Evolutionary conservation across 2,797 vertebrate genomes (phyloP).

Genomic region (Phaenicophaeus curvirostris): DNA sequence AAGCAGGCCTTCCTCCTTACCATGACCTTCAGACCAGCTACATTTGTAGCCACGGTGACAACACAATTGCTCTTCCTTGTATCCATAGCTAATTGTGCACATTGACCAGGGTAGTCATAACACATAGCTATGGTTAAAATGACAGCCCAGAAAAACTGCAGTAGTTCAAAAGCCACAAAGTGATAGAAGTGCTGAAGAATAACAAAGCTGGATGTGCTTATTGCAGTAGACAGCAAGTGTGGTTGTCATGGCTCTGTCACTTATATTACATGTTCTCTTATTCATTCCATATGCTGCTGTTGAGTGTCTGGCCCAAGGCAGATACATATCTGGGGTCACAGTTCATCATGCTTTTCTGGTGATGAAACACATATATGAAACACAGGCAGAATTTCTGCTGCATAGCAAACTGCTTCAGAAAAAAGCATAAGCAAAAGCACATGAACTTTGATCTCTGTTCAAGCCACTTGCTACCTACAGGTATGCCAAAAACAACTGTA

Average conservation of each 20-base stretch:
- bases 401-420: background rate
- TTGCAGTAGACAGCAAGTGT: background rate
- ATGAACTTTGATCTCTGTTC: background rate
- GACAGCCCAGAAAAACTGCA: background rate
- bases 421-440: background rate
- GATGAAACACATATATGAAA: background rate
- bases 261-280: background rate
- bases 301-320: background rate
- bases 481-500: background rate
- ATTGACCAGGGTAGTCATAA: background rate
- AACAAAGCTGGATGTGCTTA: background rate
- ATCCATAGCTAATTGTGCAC: background rate
- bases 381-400: background rate
- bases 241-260: background rate
- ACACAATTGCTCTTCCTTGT: background rate
- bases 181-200: background rate
- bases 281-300: background rate
- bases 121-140: background rate
- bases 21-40: background rate
- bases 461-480: background rate
- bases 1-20: background rate
- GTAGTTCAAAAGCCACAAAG: background rate
- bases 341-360: background rate
- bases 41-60: background rate
- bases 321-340: background rate